A percentile compares a stretch with the other conserved stretches of the same genome.
phyloP scores from a whole-genome alignment of 2,888 invertebrate species.

The Sinopyrophorus schimmeli region DNA sequence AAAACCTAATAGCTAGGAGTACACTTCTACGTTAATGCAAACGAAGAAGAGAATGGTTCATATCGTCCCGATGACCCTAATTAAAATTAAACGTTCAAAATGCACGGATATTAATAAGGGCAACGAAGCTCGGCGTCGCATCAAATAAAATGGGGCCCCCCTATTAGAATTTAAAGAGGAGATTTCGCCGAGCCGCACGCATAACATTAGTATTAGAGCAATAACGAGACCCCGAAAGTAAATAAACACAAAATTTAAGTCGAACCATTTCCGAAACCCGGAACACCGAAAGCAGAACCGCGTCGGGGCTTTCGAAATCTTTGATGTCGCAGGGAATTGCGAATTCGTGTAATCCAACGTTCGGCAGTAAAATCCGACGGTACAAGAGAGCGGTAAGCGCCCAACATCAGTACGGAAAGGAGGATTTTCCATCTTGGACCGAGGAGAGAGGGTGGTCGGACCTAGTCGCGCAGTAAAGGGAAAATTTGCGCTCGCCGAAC shows the following conservation, averaged over 20 bases:
- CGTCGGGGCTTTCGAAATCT: conserved; percentile 22
- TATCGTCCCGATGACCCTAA: neutral
- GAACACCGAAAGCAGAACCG: conserved; percentile 19
- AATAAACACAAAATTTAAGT: conserved; percentile 26
- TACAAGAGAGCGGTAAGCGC: conserved; percentile 13
- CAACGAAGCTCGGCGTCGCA: too few relatives aligned
- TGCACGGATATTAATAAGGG: too few relatives aligned
- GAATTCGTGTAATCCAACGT: conserved; percentile 27
- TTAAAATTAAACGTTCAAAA: too few relatives aligned
- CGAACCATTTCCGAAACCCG: conserved; percentile 23
- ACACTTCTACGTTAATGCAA: too few relatives aligned
- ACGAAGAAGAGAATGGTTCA: neutral
- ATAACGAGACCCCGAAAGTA: conserved; percentile 24
- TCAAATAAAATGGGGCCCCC: neutral
- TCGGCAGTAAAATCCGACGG: conserved; percentile 15
- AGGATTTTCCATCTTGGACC: conserved; percentile 22
- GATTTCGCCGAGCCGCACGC: conserved; percentile 15
- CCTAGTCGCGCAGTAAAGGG: conserved; percentile 24
- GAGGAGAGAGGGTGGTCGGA: conserved; percentile 11
- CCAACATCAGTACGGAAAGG: conserved; percentile 11
- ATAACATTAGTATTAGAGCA: conserved; percentile 14
- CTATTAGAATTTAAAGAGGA: conserved; percentile 9
- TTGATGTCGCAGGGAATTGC: conserved; percentile 25
- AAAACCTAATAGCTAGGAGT: too few relatives aligned
- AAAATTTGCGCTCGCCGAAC: conserved; percentile 23